phyloP scores from a whole-genome alignment of 2,797 vertebrate species.

The Enteromius thamalakanensis region DNA sequence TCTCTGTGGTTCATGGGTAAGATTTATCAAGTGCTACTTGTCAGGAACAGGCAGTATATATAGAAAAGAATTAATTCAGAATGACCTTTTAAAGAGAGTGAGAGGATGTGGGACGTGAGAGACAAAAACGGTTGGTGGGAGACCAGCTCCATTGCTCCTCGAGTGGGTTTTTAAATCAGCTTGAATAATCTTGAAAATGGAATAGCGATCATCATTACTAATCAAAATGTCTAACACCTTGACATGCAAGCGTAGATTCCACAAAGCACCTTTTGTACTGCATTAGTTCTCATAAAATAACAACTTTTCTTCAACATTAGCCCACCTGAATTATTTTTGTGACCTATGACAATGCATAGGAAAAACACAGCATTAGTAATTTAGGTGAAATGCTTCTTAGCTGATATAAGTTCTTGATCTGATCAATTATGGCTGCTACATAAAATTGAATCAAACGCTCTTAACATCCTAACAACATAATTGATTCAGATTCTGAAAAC shows the following conservation, averaged over 20 bases:
- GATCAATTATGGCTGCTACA: background rate
- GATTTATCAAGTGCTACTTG: slow-evolving; percentile 19
- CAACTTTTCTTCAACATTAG: background rate
- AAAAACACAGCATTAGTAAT: background rate
- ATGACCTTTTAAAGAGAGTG: background rate
- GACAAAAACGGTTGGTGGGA: slow-evolving; percentile 3
- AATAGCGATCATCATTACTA: background rate
- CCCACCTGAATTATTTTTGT: background rate
- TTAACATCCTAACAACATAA: background rate
- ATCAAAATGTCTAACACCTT: background rate
- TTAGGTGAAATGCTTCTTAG: background rate
- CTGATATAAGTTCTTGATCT: background rate
- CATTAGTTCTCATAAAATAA: background rate
- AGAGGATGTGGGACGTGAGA: background rate
- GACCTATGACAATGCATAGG: background rate
- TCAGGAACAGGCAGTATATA: background rate
- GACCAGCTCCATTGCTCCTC: slow-evolving; percentile 1
- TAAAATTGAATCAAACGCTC: background rate
- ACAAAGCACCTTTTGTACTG: background rate
- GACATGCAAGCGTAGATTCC: background rate
- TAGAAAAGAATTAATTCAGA: slow-evolving; percentile 7
- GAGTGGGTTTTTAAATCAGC: background rate
- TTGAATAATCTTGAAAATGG: slow-evolving; percentile 16
- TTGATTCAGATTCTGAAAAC: background rate
- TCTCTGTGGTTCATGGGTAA: background rate